Evolutionary conservation across 2,797 vertebrate genomes (phyloP).

Genomic region (Stomatorhinus walkeri): DNA sequence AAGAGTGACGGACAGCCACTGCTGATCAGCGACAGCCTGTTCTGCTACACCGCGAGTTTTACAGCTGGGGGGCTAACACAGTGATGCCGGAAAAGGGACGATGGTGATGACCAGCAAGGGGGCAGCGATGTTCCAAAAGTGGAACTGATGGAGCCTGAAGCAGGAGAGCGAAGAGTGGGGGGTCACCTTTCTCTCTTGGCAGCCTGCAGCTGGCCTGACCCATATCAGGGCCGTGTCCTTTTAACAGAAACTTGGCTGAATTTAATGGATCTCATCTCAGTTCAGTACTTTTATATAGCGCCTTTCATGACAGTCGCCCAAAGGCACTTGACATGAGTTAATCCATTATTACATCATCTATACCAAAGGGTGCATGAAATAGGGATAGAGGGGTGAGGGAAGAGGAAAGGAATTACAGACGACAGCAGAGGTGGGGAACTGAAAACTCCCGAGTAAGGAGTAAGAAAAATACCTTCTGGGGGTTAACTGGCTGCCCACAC

Average conservation of each 20-base stretch:
- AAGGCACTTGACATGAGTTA: not conserved
- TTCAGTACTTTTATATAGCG: not conserved
- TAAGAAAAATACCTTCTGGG: not conserved
- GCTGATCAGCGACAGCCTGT: not conserved
- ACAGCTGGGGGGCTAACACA: not conserved
- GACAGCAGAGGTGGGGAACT: not conserved
- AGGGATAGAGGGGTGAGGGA: not conserved
- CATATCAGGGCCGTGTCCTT: not conserved
- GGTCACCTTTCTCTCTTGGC: too few relatives aligned
- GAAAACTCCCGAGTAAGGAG: not conserved
- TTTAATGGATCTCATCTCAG: not conserved
- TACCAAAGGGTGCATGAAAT: not conserved
- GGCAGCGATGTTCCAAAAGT: conserved; percentile 15
- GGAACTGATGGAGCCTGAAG: conserved; percentile 13
- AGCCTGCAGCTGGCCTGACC: not conserved
- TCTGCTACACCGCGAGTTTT: not conserved
- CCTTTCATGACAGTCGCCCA: not conserved
- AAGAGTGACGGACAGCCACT: not conserved
- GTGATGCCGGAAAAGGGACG: not conserved
- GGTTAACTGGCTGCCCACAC: not conserved
- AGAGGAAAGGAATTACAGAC: not conserved
- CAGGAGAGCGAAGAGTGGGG: not conserved
- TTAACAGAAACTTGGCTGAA: not conserved
- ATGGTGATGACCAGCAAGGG: conserved; percentile 12
- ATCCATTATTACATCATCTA: not conserved